Percentiles rank a stretch among this genome's conserved stretches.
phyloP scores from a whole-genome alignment of 53 echinoderm and acorn worm species.

The Arbacia lixula region DNA sequence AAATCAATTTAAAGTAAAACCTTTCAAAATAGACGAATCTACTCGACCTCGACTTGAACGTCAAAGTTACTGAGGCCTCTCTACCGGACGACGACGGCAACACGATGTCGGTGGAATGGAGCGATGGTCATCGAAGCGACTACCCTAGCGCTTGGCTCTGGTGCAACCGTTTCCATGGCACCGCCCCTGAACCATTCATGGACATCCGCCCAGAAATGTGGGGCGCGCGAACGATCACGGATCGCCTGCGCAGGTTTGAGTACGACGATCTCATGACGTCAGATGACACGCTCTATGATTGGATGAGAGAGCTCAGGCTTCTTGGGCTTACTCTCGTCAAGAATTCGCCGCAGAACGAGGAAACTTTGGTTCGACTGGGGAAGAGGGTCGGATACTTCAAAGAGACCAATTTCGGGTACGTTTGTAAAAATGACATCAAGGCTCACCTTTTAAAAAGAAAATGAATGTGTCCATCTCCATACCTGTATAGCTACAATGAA shows the following conservation, averaged over 20 bases:
- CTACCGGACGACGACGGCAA: background rate
- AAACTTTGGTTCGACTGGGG: background rate
- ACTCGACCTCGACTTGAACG: slow-evolving; percentile 14
- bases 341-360: slow-evolving; percentile 4
- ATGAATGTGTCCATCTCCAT: too few species aligned
- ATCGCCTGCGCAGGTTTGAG: slow-evolving; percentile 29
- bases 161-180: slow-evolving; percentile 43
- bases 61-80: background rate
- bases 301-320: slow-evolving; percentile 14
- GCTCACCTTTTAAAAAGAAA: too few species aligned
- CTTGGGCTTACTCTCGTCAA: slow-evolving; percentile 8
- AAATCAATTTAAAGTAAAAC: too few species aligned
- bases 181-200: slow-evolving; percentile 13
- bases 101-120: slow-evolving; percentile 1
- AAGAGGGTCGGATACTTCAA: slow-evolving; percentile 37
- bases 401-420: slow-evolving; percentile 35
- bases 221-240: background rate
- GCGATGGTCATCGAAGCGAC: slow-evolving; percentile 7
- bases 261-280: slow-evolving; percentile 38
- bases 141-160: slow-evolving; percentile 37
- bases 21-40: slow-evolving; percentile 42
- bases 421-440: too few species aligned
- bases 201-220: slow-evolving; percentile 16
- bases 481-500: too few species aligned
- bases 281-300: slow-evolving; percentile 1